Percentiles rank a stretch among this genome's conserved stretches.
phyloP scores from a whole-genome alignment of 2,888 invertebrate species.

The Apocheima hispidaria region DNA sequence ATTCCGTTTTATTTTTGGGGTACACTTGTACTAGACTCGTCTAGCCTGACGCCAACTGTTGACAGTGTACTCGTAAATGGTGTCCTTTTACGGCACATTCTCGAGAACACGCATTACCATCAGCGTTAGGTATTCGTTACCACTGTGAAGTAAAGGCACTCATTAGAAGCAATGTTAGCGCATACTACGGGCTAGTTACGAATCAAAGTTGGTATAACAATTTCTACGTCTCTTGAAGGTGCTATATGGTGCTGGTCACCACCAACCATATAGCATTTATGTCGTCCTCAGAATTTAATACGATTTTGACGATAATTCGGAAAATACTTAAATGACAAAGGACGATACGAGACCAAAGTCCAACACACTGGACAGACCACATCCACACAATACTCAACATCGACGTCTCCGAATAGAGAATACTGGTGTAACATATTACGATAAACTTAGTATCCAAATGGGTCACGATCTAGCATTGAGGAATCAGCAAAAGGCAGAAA shows the following conservation, averaged over 20 bases:
- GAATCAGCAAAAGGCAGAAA: too few species aligned
- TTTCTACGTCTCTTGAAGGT: neutral
- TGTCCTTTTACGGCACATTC: conserved; percentile 34
- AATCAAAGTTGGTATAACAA: conserved; percentile 4
- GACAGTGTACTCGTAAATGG: conserved; percentile 43
- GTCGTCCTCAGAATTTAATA: too few species aligned
- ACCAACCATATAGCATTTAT: too few species aligned
- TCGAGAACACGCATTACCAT: conserved; percentile 37
- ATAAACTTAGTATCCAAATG: too few species aligned
- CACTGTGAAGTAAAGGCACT: conserved; percentile 51
- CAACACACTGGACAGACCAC: too few species aligned
- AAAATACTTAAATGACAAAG: too few species aligned
- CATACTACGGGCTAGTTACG: neutral
- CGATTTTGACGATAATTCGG: too few species aligned
- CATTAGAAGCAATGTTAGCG: conserved; percentile 23
- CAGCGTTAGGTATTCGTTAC: conserved; percentile 54
- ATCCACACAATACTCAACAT: too few species aligned
- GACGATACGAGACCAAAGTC: too few species aligned
- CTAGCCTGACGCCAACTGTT: conserved; percentile 33
- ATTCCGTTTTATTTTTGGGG: neutral
- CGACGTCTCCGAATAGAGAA: too few species aligned
- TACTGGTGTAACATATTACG: too few species aligned
- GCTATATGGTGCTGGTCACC: neutral
- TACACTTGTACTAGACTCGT: conserved; percentile 10
- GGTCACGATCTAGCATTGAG: too few species aligned